These are phyloP conservation scores for Leptobrachium leishanense DNA, from an alignment of 2,113 vertebrate genomes.

Conservation along the genomic window DNA sequence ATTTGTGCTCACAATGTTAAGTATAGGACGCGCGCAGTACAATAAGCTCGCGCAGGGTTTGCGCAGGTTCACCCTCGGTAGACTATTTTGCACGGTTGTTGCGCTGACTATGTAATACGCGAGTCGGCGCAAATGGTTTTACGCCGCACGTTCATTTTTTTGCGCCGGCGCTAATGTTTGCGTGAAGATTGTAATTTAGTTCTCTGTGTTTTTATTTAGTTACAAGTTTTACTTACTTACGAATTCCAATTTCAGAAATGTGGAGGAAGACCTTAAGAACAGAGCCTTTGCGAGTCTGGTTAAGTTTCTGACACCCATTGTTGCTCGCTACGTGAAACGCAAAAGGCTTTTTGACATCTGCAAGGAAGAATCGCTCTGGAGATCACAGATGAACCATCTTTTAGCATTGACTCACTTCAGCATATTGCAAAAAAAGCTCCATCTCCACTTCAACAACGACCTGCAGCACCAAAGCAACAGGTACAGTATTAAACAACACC, in stretches of 20 bases:
- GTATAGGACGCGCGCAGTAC: too few relatives aligned
- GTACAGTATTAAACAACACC: conserved; percentile 53
- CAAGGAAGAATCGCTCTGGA: conserved; percentile 82
- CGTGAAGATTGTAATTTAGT: too few relatives aligned
- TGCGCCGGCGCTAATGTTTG: too few relatives aligned
- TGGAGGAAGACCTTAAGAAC: conserved; percentile 54
- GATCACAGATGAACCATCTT: conserved; percentile 76
- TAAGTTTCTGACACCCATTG: conserved; percentile 59
- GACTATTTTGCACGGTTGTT: too few relatives aligned
- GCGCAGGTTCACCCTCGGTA: too few relatives aligned
- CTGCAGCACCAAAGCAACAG: conserved; percentile 52
- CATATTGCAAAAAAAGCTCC: conserved; percentile 67
- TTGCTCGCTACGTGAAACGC: conserved; percentile 58
- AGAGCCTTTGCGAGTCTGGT: conserved; percentile 61
- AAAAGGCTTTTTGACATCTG: conserved; percentile 65
- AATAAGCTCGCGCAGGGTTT: too few relatives aligned
- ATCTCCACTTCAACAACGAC: conserved; percentile 54
- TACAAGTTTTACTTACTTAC: not conserved
- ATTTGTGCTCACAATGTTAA: too few relatives aligned
- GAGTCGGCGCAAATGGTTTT: too few relatives aligned
- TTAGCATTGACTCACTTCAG: conserved; percentile 73
- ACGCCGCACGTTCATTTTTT: too few relatives aligned
- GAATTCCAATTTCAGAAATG: conserved; percentile 50
- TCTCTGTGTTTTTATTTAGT: too few relatives aligned
- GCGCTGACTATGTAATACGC: too few relatives aligned